These are phyloP conservation scores for Platycercus adscitus DNA, from an alignment of 2,113 vertebrate species.

Conservation along the genomic window DNA sequence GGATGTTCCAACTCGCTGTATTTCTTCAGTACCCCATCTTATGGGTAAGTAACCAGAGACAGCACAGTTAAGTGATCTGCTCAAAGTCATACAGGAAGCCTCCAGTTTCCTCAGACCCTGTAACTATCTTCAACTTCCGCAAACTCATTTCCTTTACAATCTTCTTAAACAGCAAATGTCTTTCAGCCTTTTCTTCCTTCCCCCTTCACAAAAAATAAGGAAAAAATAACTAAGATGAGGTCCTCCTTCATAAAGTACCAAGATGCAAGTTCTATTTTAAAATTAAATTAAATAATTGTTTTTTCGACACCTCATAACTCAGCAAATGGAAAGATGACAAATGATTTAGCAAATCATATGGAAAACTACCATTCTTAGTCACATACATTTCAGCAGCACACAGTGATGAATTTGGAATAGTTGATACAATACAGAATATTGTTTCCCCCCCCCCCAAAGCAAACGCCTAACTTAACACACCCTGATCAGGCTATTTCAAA, in stretches of 20 bases:
- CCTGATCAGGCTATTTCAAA: neutral
- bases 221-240: neutral
- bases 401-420: neutral
- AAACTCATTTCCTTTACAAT: slow-evolving; percentile 41
- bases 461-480: neutral
- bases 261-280: neutral
- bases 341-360: neutral
- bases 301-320: neutral
- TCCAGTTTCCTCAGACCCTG: slow-evolving; percentile 35
- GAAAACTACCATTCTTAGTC: neutral
- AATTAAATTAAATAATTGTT: neutral
- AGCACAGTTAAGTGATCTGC: neutral
- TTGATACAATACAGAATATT: neutral
- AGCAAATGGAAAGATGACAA: neutral
- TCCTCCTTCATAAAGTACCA: neutral
- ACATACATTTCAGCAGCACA: neutral
- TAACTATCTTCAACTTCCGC: slow-evolving; percentile 25
- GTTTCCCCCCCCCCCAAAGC: too few relatives aligned
- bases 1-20: neutral
- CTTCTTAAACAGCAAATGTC: neutral
- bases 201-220: neutral
- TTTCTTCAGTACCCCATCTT: neutral
- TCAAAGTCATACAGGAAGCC: slow-evolving; percentile 43
- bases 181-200: neutral
- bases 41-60: neutral